Evolutionary conservation across 2,113 vertebrate species (phyloP).

Genomic region (Porphyrio hochstetteri): DNA sequence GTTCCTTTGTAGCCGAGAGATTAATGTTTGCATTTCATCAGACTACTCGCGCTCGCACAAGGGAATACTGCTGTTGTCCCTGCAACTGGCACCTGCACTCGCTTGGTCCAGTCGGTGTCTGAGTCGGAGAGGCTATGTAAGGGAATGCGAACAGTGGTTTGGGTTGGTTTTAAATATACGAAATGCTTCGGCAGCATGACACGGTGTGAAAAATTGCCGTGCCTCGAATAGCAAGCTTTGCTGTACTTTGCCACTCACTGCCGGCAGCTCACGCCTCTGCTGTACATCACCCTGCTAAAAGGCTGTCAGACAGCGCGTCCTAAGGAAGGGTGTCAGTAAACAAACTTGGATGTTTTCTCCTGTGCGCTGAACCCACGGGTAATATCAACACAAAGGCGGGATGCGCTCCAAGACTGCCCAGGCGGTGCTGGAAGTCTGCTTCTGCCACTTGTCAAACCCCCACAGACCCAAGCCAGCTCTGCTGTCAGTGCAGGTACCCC

Average conservation of each 20-base stretch:
- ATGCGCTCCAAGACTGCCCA: neutral
- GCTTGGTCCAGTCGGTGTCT: neutral
- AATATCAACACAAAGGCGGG: neutral
- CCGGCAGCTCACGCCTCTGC: neutral
- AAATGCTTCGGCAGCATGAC: accelerated
- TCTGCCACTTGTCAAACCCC: neutral
- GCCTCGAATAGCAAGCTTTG: neutral
- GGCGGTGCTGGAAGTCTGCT: accelerated
- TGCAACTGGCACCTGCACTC: slow-evolving; percentile 14
- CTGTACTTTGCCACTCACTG: neutral
- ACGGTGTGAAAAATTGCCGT: neutral
- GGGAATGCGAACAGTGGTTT: neutral
- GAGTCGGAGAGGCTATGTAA: neutral
- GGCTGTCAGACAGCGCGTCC: neutral
- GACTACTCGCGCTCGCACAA: neutral
- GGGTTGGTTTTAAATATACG: neutral
- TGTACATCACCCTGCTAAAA: neutral
- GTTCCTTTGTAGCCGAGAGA: slow-evolving; percentile 63
- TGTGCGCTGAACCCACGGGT: accelerated
- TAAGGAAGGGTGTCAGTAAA: neutral
- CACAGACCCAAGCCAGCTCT: neutral
- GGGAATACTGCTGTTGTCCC: neutral
- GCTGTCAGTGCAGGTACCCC: neutral
- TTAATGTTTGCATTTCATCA: slow-evolving; percentile 36
- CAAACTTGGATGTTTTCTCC: neutral